Conservation (phyloP, 2,797 vertebrate genomes). For the Gymnopithys bicolor region DNA sequence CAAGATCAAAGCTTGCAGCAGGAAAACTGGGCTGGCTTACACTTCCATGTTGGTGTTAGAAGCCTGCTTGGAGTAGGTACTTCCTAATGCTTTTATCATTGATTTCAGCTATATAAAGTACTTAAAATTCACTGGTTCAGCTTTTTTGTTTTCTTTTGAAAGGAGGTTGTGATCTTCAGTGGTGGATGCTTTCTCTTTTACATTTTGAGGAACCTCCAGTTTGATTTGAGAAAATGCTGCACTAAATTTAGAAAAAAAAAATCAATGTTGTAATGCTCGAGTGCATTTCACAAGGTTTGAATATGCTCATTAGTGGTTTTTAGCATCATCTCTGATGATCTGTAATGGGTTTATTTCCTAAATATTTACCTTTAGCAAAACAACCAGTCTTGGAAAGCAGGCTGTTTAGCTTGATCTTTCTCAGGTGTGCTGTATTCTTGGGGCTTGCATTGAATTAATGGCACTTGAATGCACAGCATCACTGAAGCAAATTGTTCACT, state of each 20-base stretch:
- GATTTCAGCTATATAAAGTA: not conserved
- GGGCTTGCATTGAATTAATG: not conserved
- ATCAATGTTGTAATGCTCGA: not conserved
- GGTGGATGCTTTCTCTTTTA: not conserved
- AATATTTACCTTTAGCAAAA: constrained; percentile 17
- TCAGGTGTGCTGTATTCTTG: constrained; percentile 11
- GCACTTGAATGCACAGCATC: not conserved
- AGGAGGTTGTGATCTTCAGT: not conserved
- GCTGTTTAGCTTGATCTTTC: not conserved
- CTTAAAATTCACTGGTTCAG: not conserved
- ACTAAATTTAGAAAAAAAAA: not conserved
- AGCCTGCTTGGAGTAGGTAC: not conserved
- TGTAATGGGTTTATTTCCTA: not conserved
- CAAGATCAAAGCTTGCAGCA: constrained; percentile 22
- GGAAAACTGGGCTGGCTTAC: not conserved
- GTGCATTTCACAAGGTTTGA: constrained; percentile 11
- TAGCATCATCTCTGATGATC: not conserved
- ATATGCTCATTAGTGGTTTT: not conserved
- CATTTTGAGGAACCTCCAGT: not conserved
- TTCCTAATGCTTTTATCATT: not conserved
- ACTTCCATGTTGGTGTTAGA: not conserved
- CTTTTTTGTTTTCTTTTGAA: not conserved
- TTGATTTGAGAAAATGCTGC: not conserved
- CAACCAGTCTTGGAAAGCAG: not conserved
- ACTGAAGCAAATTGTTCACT: not conserved